Base-by-base conservation (phyloP, 2,113 vertebrate species). In the Leucosticte australis region DNA sequence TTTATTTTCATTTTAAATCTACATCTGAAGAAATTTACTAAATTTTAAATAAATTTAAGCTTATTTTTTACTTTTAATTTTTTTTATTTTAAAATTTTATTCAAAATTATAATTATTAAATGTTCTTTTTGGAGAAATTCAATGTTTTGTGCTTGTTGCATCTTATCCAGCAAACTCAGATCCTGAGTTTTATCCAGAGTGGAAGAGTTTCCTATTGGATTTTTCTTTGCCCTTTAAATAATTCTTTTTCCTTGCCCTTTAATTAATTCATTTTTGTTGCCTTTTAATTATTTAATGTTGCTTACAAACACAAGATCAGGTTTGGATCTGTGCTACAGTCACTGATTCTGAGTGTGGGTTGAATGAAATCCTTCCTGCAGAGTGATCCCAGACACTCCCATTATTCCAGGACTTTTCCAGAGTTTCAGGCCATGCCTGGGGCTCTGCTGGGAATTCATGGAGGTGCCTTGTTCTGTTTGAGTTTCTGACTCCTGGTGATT, bases 401-500 rank as follows among this genome's bases (percentile, higher is more conserved):
- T 16, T 13, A 0, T 30, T 30, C 41, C 49, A 31, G 77, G 15
- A 4, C n/a, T 42, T 27, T 42, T 17, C 22, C 1, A 13, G 22
- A 2, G n/a, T 35, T 30, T 46, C 30, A 3, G 33, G 5, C 68
- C 2, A 0, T 44, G 62, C 13, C 19, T 7, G 69, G 46, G 11
- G 14, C 9, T 69, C 55, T 24, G 1, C 15, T 15, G 24, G 5
- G 19, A 41, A 33, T 64, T 83, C 30, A 1, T 3, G 22, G 44
- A 18, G 19, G 30, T 20, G 2, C 24, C 12, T 41, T 0, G 0
- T 39, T 28, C 46, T 27, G 15, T 3, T 52, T 2, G 46, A 62
- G 50, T 0, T 0, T 9, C 18, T 0, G 3, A 6, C 7, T 83
- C 53, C 24, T 22, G 28, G 13, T 11, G 23, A 7, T 12, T 42